phyloP scores from a whole-genome alignment of 2,888 invertebrate species.

The Drosophila mettleri region DNA sequence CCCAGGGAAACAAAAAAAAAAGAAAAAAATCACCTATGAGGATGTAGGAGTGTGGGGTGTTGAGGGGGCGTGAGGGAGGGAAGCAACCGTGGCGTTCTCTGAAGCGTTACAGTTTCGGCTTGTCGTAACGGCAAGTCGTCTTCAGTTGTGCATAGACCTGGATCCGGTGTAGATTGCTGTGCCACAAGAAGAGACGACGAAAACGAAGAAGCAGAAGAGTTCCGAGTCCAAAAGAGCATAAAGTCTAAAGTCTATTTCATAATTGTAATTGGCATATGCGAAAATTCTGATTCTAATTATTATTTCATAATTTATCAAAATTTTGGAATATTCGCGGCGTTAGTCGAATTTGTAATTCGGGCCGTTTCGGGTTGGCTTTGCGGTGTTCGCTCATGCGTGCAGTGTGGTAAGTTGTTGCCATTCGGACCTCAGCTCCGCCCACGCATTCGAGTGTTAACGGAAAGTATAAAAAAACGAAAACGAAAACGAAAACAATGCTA shows the following conservation, averaged over 20 bases:
- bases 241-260: background rate
- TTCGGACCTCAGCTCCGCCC: conserved; percentile 42
- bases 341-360: conserved; percentile 11
- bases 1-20: conserved; percentile 19
- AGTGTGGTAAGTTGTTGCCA: conserved; percentile 63
- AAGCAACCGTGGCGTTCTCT: conserved; percentile 63
- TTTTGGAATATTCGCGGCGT: background rate
- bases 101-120: conserved; percentile 77
- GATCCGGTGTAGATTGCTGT: conserved; percentile 48
- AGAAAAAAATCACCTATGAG: conserved; percentile 23
- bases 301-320: conserved; percentile 13
- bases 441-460: conserved; percentile 23
- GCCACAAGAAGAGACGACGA: conserved; percentile 20
- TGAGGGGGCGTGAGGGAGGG: background rate
- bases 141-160: conserved; percentile 73
- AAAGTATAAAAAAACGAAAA: conserved; percentile 25
- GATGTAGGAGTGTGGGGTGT: background rate
- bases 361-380: conserved; percentile 11
- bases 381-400: conserved; percentile 60
- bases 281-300: background rate
- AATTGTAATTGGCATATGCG: background rate
- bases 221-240: background rate
- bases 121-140: conserved; percentile 73
- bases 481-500: conserved; percentile 68
- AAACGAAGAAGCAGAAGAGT: too few species aligned